These are phyloP conservation scores for Naso thynnoides DNA, from an alignment of 2,797 vertebrate genomes.

Conservation along the genomic window DNA sequence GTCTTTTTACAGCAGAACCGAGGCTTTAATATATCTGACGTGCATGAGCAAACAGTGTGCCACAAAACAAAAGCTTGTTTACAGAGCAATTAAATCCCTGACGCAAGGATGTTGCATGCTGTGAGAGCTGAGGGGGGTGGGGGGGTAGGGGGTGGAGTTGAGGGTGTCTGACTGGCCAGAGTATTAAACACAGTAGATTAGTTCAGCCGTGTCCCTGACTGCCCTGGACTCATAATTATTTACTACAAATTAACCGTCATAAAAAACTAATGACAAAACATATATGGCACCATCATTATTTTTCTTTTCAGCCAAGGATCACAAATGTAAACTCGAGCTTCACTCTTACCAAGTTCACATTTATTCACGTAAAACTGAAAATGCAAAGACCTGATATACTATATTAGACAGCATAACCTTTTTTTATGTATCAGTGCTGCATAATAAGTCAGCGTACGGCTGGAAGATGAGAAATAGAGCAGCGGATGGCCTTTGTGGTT, in stretches of 20 bases:
- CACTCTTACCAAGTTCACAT: background rate
- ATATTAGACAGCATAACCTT: conserved; percentile 33
- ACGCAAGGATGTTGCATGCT: conserved; percentile 81
- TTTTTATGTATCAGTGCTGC: conserved; percentile 64
- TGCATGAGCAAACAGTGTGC: conserved; percentile 73
- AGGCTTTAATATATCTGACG: conserved; percentile 72
- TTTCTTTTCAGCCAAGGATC: background rate
- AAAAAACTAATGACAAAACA: conserved; percentile 3
- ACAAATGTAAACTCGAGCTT: conserved; percentile 19
- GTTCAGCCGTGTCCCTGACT: conserved; percentile 35
- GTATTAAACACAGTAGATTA: conserved; percentile 55
- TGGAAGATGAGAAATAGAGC: conserved; percentile 75
- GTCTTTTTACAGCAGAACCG: conserved; percentile 58
- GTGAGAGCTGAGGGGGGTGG: conserved; percentile 73
- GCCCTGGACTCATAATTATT: conserved; percentile 30
- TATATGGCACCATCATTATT: conserved; percentile 6
- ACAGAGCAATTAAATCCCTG: conserved; percentile 83
- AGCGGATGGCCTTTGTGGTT: conserved; percentile 80
- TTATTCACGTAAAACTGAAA: conserved; percentile 15
- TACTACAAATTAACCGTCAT: conserved; percentile 7
- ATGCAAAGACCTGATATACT: conserved; percentile 26
- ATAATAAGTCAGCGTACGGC: conserved; percentile 61
- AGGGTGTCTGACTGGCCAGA: conserved; percentile 59
- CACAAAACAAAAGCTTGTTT: conserved; percentile 81
- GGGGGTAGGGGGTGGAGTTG: conserved; percentile 57